Conservation (phyloP, 1,140 invertebrate genomes). For the Bathynomus jamesi region DNA sequence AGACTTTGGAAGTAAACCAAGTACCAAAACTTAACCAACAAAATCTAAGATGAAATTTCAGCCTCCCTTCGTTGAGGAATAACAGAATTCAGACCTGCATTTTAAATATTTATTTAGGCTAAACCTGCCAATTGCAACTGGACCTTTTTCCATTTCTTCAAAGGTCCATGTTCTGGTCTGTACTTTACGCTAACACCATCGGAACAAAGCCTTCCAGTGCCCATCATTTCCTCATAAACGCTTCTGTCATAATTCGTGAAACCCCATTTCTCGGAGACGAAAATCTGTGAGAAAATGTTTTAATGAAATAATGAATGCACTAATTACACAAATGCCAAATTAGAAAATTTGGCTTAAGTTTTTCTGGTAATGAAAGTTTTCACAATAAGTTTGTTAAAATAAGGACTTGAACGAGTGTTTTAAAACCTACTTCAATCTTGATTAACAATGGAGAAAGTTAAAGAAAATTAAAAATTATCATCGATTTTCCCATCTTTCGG, state of each 20-base stretch:
- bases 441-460: too few species aligned
- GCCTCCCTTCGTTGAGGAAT: too few species aligned
- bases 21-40: too few species aligned
- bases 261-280: slow-evolving; percentile 95
- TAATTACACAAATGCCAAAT: too few species aligned
- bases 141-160: slow-evolving; percentile 48
- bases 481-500: neutral
- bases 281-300: slow-evolving; percentile 73
- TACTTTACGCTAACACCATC: slow-evolving; percentile 54
- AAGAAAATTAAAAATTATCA: neutral
- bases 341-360: neutral
- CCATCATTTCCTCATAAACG: slow-evolving; percentile 76
- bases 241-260: slow-evolving; percentile 94
- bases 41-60: too few species aligned
- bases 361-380: neutral
- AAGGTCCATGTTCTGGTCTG: slow-evolving; percentile 49
- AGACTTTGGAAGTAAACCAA: too few species aligned
- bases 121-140: slow-evolving; percentile 15
- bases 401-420: neutral
- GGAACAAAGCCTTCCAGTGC: slow-evolving; percentile 57
- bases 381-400: too few species aligned
- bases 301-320: too few species aligned
- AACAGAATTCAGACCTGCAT: too few species aligned
- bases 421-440: neutral
- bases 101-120: too few species aligned